Evolutionary conservation across 2,797 vertebrate species (phyloP), one percentile per base, ranked within the genome.

Genomic region (Spinibarbus caldwelli): DNA sequence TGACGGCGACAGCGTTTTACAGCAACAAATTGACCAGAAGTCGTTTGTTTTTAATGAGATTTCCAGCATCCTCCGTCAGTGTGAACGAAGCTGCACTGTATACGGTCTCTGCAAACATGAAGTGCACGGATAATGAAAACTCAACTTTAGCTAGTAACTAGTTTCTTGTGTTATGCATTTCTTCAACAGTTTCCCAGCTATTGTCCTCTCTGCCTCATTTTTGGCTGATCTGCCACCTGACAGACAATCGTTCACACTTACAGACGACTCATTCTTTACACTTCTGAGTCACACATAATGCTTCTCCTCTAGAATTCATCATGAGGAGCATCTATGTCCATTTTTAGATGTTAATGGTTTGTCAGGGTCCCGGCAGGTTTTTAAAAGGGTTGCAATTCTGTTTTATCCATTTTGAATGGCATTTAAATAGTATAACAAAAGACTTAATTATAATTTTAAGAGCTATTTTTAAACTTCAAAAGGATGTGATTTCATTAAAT

Each of bases 221-320:
- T 36, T 76, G 47, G 19, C 19, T 76, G 72, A 36, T 76, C 31
- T n/a, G 71, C 7, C 14, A 47, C 43, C 45, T 19, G 29, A 12
- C 19, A 23, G 47, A 54, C 17, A 76, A 83, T 89, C 80, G 80
- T 87, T 87, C 84, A 82, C 78, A 19, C 66, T 84, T 52, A 54
- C 41, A 12, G 41, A 62, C 66, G 29, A 71, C 57, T 80, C 66
- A 43, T 81, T 84, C 29, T 86, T 87, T 81, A 83, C 83, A 88
- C 68, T 21, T 68, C 70, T 80, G 78, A 85, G 75, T 76, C 80
- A 62, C 66, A 21, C 34, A 6, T 71, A 71, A 34, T 71, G 83
- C 26, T 68, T 77, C 31, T 49, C 29, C n/a, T 70, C 17, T 78
- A 86, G 72, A 89, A 84, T 87, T 83, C 38, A 86, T 45, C 64